Percentiles rank a stretch among this genome's conserved stretches.
Conservation (phyloP, 2,797 vertebrate genomes). For the Galago senegalensis region DNA sequence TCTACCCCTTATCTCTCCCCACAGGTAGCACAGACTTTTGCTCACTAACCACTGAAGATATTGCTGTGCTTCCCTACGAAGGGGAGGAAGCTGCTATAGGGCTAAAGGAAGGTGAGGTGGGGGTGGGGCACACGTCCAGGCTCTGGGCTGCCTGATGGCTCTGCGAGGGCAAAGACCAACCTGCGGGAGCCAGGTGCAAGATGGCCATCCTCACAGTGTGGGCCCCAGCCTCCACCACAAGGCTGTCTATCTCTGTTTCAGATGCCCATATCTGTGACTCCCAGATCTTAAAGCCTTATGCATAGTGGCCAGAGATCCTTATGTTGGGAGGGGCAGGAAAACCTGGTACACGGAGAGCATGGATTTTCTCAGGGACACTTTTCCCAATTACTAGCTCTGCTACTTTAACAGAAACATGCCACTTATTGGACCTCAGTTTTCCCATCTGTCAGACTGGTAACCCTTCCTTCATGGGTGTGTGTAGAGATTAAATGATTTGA, state of each 20-base stretch:
- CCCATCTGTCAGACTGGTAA: slow-evolving; percentile 66
- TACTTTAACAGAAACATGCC: slow-evolving; percentile 63
- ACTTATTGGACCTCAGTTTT: slow-evolving; percentile 65
- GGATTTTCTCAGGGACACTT: slow-evolving; percentile 69
- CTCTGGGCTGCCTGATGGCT: slow-evolving; percentile 21
- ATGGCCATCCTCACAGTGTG: slow-evolving; percentile 13
- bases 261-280: slow-evolving; percentile 26
- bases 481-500: slow-evolving; percentile 66
- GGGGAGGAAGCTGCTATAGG: slow-evolving; percentile 63
- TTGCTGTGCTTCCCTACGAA: slow-evolving; percentile 55
- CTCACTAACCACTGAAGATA: slow-evolving; percentile 65
- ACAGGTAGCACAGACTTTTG: slow-evolving; percentile 80
- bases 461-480: slow-evolving; percentile 47
- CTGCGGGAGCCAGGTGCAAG: slow-evolving; percentile 56
- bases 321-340: slow-evolving; percentile 61
- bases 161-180: slow-evolving; percentile 50
- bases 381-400: slow-evolving; percentile 59
- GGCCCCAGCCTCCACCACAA: slow-evolving; percentile 57
- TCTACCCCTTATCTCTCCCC: slow-evolving; percentile 53
- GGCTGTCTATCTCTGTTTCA: slow-evolving; percentile 73
- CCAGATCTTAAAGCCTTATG: slow-evolving; percentile 39
- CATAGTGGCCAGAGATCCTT: slow-evolving; percentile 49
- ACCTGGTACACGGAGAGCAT: slow-evolving; percentile 45
- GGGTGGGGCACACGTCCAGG: slow-evolving; percentile 46
- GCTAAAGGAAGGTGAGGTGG: slow-evolving; percentile 64